Evolutionary conservation across 2,888 invertebrate genomes (phyloP).

Genomic region (Synergus japonicus): DNA sequence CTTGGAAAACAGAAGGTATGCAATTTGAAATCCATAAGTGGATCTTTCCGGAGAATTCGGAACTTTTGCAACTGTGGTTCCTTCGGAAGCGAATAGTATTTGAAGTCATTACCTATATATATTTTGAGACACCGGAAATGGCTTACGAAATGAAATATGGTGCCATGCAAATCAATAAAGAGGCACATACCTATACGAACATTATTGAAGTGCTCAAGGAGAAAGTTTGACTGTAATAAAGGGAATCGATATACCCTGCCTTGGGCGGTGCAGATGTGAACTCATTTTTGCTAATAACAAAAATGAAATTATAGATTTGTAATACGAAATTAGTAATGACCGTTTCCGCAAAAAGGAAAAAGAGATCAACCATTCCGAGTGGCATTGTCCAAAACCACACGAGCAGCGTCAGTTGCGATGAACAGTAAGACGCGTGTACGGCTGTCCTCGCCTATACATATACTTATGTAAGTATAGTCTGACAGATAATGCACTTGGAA

Average conservation of each 20-base stretch:
- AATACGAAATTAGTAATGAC: conserved; percentile 68
- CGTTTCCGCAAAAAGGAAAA: conserved; percentile 58
- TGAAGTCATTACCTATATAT: conserved; percentile 19
- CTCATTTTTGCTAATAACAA: conserved; percentile 65
- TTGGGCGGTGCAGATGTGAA: conserved; percentile 68
- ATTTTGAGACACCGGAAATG: conserved; percentile 6
- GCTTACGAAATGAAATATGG: conserved; percentile 27
- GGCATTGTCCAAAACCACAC: conserved; percentile 73
- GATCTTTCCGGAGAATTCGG: background rate
- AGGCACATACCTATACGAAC: conserved; percentile 43
- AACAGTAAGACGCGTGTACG: conserved; percentile 69
- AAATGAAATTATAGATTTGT: conserved; percentile 70
- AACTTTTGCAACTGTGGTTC: conserved; percentile 7
- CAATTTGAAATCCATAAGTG: background rate
- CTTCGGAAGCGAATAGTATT: background rate
- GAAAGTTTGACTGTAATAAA: conserved; percentile 60
- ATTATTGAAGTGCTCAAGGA: conserved; percentile 59
- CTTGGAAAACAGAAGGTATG: background rate
- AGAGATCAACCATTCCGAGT: conserved; percentile 53
- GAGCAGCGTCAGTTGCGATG: conserved; percentile 73
- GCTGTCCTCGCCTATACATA: conserved; percentile 62
- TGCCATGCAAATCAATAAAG: conserved; percentile 36
- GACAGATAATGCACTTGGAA: conserved; percentile 63
- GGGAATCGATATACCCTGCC: conserved; percentile 56
- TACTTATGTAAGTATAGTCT: conserved; percentile 67